Evolutionary conservation across 1,140 invertebrate species (phyloP), one percentile per base, ranked within the genome.

Genomic region (Leptopilina boulardi): DNA sequence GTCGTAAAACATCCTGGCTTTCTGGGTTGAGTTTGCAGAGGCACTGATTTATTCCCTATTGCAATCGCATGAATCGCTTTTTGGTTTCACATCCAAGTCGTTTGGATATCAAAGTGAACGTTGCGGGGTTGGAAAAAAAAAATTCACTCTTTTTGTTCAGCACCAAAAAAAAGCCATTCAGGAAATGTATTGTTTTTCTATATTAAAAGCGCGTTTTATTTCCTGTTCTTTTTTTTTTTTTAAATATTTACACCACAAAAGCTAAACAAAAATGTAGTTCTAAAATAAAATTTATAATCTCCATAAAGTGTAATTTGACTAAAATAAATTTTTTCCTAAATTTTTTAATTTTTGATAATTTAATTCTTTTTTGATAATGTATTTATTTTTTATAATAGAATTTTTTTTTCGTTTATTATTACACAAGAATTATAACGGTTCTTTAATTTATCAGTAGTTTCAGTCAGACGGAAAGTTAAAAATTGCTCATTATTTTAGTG

Each of bases 81-180:
- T 66, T 66, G 59, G 26, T 66, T 66, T 66, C 23, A 66, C 59
- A 34, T 66, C 9, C 15, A 66, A 66, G 11, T 73, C 34, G 42
- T 54, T 73, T 56, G 21, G 21, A 26, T 23, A 73, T 75, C 73
- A 80, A 80, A 73, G 34, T 77, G 47, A 75, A 77, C 47, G 66
- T 6, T 30, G 5, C n/a, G 47, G 41, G 8, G 8, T 8, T 8
- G 15, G 15, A 47, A 47, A 47, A 42, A 42, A 23, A 71, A 56
- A 79, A 59, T 73, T 59, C 21, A 71, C 41, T 30, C 66, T 21
- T 19, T 74, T 30, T 77, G 30, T 26, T 41, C 51, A 5, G 2
- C 30, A 3, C 6, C 30, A 38, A 18, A 70, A 3, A 70, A 44
- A 77, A 77, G 75, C 76, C 73, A 41, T 21, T 66, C 70, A 70